Evolutionary conservation across 1,140 invertebrate genomes (phyloP), one percentile per base, ranked within the genome.

Genomic region (Caerostris darwini): DNA sequence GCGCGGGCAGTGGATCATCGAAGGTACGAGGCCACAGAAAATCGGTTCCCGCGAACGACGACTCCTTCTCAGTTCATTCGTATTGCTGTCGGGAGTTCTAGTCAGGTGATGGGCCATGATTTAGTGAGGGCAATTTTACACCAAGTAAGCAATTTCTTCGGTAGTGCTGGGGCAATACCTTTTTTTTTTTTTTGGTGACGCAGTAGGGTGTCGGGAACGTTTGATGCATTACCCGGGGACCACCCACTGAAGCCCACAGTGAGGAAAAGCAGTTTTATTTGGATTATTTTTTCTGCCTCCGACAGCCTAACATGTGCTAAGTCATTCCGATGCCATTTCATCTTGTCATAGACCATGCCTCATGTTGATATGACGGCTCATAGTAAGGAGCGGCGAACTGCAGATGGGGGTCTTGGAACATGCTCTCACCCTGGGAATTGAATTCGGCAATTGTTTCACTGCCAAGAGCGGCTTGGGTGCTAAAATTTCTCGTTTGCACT

Each of bases 141-240:
- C 90, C 90, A 83, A 92, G 69, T 83, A 92, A 83, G 90, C 90
- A 92, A 92, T 92, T 92, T 92, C 77, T 92, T 58, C 90, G 59
- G 90, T 92, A 92, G 71, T 77, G 50, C 71, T 77, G 50, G 90
- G 59, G 92, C 92, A 87, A 93, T 93, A 87, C 92, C 90, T 93
- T 87, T 34, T 93, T 85, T 77, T 83, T 71, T 53, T 85, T 77
- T 83, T 71, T 53, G 85, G 87, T 17, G 82, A 12, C 92, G 34
- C 92, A 69, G 83, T 64, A 57, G 92, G 92, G 83, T 69, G 92
- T 59, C 83, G 67, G 92, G 92, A 19, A 92, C 90, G 71, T 93
- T 93, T 93, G 92, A 93, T 93, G 92, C 92, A 93, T 93, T 86
- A 87, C 92, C 91, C 82, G 56, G 54, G 92, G 92, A 93, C 92